Evolutionary conservation across 1,140 invertebrate species (phyloP).

Genomic region (Callitettix versicolor): DNA sequence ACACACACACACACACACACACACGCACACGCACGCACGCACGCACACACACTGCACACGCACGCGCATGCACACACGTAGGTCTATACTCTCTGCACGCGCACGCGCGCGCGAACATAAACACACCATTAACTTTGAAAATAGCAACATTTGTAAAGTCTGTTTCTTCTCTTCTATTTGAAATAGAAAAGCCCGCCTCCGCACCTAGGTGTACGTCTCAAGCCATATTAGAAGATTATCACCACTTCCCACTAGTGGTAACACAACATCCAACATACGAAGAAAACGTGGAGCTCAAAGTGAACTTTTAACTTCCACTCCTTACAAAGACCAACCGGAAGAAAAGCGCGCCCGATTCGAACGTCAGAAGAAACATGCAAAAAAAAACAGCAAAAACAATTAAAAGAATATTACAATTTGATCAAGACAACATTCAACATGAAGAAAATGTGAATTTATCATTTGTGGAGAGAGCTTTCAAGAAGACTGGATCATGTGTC

Average conservation of each 20-base stretch:
- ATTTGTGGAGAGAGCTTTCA: no score
- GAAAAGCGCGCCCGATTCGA: not conserved
- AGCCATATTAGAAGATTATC: not conserved
- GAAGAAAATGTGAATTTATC: no score
- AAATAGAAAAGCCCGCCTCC: not conserved
- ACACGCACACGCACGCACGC: no score
- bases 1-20: no score
- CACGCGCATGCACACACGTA: no score
- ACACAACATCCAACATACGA: not conserved
- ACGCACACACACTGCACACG: no score
- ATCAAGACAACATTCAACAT: no score
- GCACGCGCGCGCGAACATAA: no score
- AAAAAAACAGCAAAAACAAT: not conserved
- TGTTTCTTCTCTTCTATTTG: not conserved
- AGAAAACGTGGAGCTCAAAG: not conserved
- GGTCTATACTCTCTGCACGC: no score
- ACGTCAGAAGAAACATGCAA: not conserved
- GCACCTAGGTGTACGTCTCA: not conserved
- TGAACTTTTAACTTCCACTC: not conserved
- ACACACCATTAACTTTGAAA: not conserved
- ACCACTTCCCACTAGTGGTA: not conserved
- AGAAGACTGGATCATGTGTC: no score
- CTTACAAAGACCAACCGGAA: not conserved
- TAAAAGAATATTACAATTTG: no score
- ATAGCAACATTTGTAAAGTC: not conserved